A percentile compares a stretch with the other conserved stretches of the same genome.
phyloP scores from a whole-genome alignment of 2,797 vertebrate genomes.

The Glyptemys insculpta region DNA sequence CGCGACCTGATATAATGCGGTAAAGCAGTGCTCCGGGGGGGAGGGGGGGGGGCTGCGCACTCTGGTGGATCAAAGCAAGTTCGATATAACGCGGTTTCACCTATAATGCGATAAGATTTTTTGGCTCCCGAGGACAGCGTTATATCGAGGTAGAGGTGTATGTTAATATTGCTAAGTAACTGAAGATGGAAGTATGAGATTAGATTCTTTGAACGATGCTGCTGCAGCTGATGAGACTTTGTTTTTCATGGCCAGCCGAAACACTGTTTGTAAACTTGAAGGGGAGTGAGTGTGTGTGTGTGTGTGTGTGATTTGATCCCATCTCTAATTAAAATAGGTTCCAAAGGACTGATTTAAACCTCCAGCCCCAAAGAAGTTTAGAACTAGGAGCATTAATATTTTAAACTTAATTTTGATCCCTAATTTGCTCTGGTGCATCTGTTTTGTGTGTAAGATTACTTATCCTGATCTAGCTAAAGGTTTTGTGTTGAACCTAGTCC shows the following conservation, averaged over 20 bases:
- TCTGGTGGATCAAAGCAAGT: too few relatives aligned
- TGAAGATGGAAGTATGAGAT: neutral
- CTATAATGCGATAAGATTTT: too few relatives aligned
- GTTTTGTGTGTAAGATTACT: neutral
- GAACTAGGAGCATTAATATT: neutral
- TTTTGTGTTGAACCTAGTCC: neutral
- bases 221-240: neutral
- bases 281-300: too few relatives aligned
- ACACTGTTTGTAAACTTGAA: neutral
- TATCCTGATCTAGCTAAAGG: neutral
- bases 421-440: neutral
- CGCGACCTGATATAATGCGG: too few relatives aligned
- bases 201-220: neutral
- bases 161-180: fast-evolving
- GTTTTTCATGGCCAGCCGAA: neutral
- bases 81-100: too few relatives aligned
- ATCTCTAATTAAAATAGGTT: too few relatives aligned
- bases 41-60: too few relatives aligned
- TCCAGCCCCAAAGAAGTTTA: neutral
- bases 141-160: too few relatives aligned
- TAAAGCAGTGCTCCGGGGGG: too few relatives aligned
- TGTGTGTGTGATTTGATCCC: too few relatives aligned
- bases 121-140: too few relatives aligned
- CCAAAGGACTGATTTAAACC: neutral
- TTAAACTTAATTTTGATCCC: neutral